A percentile compares a stretch with the other conserved stretches of the same genome.
Evolutionary conservation across 2,797 vertebrate species (phyloP).

Genomic region (Myotis vivesi): DNA sequence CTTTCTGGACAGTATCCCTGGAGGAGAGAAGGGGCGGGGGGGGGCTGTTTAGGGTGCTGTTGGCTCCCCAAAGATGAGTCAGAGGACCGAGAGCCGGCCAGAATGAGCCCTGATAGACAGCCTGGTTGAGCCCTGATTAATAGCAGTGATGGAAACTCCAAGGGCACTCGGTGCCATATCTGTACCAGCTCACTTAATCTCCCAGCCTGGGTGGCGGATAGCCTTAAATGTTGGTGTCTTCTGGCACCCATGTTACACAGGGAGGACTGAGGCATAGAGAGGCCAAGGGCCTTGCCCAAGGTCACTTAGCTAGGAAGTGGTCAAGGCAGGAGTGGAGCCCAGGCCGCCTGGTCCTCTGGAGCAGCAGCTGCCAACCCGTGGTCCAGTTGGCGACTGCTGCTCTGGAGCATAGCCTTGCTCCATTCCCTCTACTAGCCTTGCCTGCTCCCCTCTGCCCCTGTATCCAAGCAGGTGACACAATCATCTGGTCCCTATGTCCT

Average conservation of each 20-base stretch:
- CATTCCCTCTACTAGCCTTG: background rate
- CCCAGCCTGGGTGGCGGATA: background rate
- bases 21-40: background rate
- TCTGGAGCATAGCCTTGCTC: background rate
- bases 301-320: background rate
- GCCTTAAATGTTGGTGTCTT: background rate
- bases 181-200: background rate
- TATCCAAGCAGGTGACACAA: background rate
- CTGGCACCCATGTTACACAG: background rate
- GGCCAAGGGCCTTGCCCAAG: too few relatives aligned
- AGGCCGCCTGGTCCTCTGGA: background rate
- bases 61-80: background rate
- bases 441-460: background rate
- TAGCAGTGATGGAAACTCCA: background rate
- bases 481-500: background rate
- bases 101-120: background rate
- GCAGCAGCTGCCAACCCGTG: too few relatives aligned
- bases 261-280: background rate
- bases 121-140: rapidly evolving
- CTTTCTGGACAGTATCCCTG: background rate
- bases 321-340: background rate
- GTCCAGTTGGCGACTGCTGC: too few relatives aligned
- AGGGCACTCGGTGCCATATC: background rate
- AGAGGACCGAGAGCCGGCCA: background rate
- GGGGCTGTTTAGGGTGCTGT: background rate